phyloP scores from a whole-genome alignment of 2,797 vertebrate species.

The Falco peregrinus region DNA sequence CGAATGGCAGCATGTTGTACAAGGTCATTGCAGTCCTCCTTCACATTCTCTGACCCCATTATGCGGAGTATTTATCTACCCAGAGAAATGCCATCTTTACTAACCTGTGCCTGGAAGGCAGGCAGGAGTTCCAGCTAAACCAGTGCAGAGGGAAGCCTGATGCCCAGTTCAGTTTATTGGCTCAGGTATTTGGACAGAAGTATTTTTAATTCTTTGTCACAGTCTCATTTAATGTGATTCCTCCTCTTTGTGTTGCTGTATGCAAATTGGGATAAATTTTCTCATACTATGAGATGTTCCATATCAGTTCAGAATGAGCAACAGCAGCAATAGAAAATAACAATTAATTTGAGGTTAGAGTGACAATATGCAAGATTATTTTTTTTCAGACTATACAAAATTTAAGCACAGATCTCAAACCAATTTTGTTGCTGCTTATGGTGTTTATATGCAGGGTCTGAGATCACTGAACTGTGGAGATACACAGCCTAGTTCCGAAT shows the following conservation, averaged over 20 bases:
- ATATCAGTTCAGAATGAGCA: background rate
- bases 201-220: background rate
- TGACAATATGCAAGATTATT: background rate
- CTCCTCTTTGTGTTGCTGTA: background rate
- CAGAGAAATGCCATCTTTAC: background rate
- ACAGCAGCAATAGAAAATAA: background rate
- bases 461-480: background rate
- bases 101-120: slow-evolving; percentile 23
- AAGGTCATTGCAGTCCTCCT: background rate
- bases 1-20: background rate
- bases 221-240: background rate
- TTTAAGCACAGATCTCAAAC: background rate
- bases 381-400: background rate
- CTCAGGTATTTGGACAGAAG: background rate
- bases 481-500: background rate
- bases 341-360: background rate
- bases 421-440: background rate
- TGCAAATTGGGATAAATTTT: background rate
- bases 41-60: background rate
- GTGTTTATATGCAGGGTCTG: background rate
- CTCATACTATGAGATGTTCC: background rate
- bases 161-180: background rate
- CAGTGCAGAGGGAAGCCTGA: background rate
- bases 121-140: background rate
- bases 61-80: background rate